Conservation (phyloP, 2,888 invertebrate species). For the Tillus elongatus region DNA sequence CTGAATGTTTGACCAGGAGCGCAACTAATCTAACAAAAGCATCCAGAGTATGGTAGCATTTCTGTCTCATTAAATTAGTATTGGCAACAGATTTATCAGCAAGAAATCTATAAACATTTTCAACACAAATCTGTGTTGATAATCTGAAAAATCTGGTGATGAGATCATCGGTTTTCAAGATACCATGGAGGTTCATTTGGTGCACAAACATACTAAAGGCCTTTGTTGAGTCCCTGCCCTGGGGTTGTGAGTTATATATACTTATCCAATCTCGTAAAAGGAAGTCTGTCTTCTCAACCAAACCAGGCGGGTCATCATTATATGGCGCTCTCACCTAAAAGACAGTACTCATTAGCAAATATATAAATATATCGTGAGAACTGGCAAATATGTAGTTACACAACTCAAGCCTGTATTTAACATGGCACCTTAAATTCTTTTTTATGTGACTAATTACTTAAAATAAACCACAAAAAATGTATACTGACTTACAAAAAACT, state of each 20-base stretch:
- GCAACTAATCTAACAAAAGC: slow-evolving; percentile 91
- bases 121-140: slow-evolving; percentile 93
- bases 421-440: too few relatives aligned
- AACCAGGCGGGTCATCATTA: slow-evolving; percentile 86
- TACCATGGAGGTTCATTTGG: slow-evolving; percentile 93
- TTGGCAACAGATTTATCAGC: slow-evolving; percentile 61
- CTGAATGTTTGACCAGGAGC: slow-evolving; percentile 87
- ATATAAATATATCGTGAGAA: too few relatives aligned
- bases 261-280: slow-evolving; percentile 92
- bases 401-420: too few relatives aligned
- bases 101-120: slow-evolving; percentile 80
- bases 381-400: neutral
- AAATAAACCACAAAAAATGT: too few relatives aligned
- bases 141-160: slow-evolving; percentile 95
- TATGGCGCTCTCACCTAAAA: slow-evolving; percentile 71
- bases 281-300: slow-evolving; percentile 91
- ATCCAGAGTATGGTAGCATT: slow-evolving; percentile 92
- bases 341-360: too few relatives aligned
- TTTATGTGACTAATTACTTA: too few relatives aligned
- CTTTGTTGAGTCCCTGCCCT: slow-evolving; percentile 76
- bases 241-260: slow-evolving; percentile 73
- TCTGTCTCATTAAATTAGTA: slow-evolving; percentile 58
- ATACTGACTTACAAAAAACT: too few relatives aligned
- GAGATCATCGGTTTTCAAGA: slow-evolving; percentile 93
- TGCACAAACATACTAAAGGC: slow-evolving; percentile 91